Base-by-base conservation (phyloP, 2,888 invertebrate genomes). In the Clunio marinus region DNA sequence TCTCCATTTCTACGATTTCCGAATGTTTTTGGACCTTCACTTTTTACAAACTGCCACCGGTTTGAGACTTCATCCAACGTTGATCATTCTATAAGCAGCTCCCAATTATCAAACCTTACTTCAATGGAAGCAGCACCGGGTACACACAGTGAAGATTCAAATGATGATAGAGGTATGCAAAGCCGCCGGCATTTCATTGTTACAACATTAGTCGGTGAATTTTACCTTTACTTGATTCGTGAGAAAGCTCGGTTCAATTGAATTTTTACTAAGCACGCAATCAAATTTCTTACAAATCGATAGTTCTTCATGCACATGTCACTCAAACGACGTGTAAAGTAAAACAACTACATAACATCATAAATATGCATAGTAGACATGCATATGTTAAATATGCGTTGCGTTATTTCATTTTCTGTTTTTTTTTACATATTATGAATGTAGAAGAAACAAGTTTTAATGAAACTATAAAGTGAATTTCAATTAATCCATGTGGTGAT, bases 181-280 rank as follows among this genome's bases (percentile, higher is more conserved):
- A n/a, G 5, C 57, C 57, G 57, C 27, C 57, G 57, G 57, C 27
- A 57, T 57, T 57, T 57, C 32, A 32, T 32, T 32, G 4, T 10
- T 7, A 15, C 4, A n/a, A 5, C 15, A 15, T 45, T 45, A 4
- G 3, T 8, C 57, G n/a, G 17, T 8, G 5, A 57, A 2, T 7
- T 17, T 51, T 51, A 15, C 8, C 20, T 51, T 8, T 51, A 4
- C 24, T 22, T 55, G 5, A n/a, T n/a, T n/a, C 27, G 25, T 57
- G 57, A 25, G 57, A 57, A 57, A 8, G 51, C 22, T 57, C 13
- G 57, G 57, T 57, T 57, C 57, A 57, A 57, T 57, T 57, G 57
- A 57, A 57, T 57, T 25, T 51, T 57, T 57, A 27, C 15, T 20
- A 3, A 20, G 25, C 57, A 57, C 25, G 57, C 57, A 22, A 57